Conservation (phyloP, 23 tunicate genomes). For the Halocynthia aurantium region DNA sequence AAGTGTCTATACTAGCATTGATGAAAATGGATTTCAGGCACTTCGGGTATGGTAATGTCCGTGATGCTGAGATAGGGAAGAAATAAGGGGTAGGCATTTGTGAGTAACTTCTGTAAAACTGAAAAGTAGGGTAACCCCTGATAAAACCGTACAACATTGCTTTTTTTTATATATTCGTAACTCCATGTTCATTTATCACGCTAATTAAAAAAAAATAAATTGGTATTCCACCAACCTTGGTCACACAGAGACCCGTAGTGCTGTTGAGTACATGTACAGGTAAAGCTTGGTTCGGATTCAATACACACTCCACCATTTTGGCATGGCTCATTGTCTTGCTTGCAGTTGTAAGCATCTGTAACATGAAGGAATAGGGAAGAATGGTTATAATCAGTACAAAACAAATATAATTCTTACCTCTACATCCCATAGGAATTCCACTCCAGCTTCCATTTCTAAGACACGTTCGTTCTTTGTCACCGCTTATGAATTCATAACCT, state of each 20-base stretch:
- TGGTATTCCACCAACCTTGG: slow-evolving; percentile 16
- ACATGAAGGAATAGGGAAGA: neutral
- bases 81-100: too few species aligned
- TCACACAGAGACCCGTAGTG: slow-evolving; percentile 47
- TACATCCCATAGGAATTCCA: slow-evolving; percentile 27
- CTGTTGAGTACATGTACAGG: slow-evolving; percentile 19
- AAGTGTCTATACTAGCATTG: too few species aligned
- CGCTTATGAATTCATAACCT: slow-evolving; percentile 21
- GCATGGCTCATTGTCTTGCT: slow-evolving; percentile 25
- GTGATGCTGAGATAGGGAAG: too few species aligned
- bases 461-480: slow-evolving; percentile 18
- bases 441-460: slow-evolving; percentile 36
- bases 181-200: neutral
- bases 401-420: slow-evolving; percentile 16
- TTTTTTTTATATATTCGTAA: too few species aligned
- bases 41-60: too few species aligned
- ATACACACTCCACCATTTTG: slow-evolving; percentile 38
- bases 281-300: slow-evolving; percentile 38
- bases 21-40: too few species aligned
- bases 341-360: slow-evolving; percentile 43
- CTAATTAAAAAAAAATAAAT: neutral
- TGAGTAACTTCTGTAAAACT: too few species aligned
- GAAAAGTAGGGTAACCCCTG: too few species aligned
- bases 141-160: too few species aligned
- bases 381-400: neutral